A percentile compares a stretch with the other conserved stretches of the same genome.
These are phyloP conservation scores for Dynastes hyllus DNA, from an alignment of 2,888 invertebrate genomes.

Conservation along the genomic window DNA sequence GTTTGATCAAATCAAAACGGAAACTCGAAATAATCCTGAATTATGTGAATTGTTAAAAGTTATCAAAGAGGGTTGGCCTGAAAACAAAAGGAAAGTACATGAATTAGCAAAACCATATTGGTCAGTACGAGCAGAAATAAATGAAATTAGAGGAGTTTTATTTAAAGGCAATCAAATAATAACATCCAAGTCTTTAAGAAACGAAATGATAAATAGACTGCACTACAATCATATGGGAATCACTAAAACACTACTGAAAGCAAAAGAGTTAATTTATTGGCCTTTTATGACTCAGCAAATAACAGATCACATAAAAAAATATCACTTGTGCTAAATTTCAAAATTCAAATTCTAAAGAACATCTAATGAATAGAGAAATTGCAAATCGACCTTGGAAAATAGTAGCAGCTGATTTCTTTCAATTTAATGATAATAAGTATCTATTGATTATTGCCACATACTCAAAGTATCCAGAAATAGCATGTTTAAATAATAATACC, in stretches of 20 bases:
- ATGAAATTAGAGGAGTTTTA: neutral
- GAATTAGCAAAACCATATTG: neutral
- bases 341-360: too few species aligned
- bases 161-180: neutral
- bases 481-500: slow-evolving; percentile 10
- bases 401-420: too few species aligned
- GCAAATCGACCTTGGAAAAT: too few species aligned
- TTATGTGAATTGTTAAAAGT: too few species aligned
- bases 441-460: neutral
- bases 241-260: too few species aligned
- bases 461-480: slow-evolving; percentile 43
- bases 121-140: neutral
- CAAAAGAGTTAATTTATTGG: too few species aligned
- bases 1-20: neutral
- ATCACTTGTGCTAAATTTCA: too few species aligned
- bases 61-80: neutral
- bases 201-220: too few species aligned
- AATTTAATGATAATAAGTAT: too few species aligned
- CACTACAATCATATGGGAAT: neutral
- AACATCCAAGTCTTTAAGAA: neutral
- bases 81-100: neutral
- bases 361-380: too few species aligned
- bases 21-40: too few species aligned
- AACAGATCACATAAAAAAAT: too few species aligned
- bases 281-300: neutral